Evolutionary conservation across 2,797 vertebrate species (phyloP), one percentile per base, ranked within the genome.

Genomic region (Petrocephalus sullivani): DNA sequence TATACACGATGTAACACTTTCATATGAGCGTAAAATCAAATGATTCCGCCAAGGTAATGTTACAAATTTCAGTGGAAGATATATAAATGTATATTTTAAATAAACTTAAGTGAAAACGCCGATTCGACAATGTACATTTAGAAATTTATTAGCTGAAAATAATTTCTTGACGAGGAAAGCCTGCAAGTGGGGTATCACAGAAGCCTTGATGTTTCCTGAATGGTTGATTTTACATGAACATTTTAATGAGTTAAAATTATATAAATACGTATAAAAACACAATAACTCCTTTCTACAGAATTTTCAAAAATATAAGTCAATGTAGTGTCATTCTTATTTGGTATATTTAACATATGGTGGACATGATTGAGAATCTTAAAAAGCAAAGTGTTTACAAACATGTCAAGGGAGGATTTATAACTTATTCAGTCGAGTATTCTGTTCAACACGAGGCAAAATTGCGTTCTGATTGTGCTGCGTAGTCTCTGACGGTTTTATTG

Each of bases 331-430:
- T 87, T 90, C 91, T 94, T 89, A 91, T 91, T 90, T 88, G 89
- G 89, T 91, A 92, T 91, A 92, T 93, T 94, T 89, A 91, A 92
- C 91, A 92, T 90, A 86, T 87, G 92, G 92, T 91, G 91, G 91
- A 88, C 89, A 90, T 87, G 90, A 91, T 87, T 89, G 88, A 93
- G 90, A 91, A 93, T 93, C 91, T 94, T 93, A 91, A 95, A 94
- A 94, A 95, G 93, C 92, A 93, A 92, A 94, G 90, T 95, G 94
- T 95, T 95, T 95, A 95, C 94, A 95, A 94, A 96, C 92, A 92
- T 92, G 95, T 95, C 95, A 95, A 90, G 90, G 87, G 92, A 86
- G 94, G 95, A 95, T 95, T 95, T 95, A 95, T 95, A 91, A 90
- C 90, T 87, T 93, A 94, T 94, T 91, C 92, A 93, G 94, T 93